phyloP scores from a whole-genome alignment of 2,888 invertebrate species.

The Sinopyrophorus schimmeli region DNA sequence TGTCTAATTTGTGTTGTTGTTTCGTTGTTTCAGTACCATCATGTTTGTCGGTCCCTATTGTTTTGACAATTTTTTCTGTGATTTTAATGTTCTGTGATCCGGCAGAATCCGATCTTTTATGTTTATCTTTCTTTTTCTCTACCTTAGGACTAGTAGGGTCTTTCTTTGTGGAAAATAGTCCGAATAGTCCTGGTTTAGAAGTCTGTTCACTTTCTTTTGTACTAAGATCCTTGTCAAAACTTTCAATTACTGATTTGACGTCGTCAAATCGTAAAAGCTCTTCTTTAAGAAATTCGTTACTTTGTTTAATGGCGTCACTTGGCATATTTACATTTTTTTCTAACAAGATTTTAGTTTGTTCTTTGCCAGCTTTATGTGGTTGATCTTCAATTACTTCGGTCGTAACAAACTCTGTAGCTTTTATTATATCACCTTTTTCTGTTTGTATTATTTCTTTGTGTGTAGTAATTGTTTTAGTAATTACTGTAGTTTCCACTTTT shows the following conservation, averaged over 20 bases:
- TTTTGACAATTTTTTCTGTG: conserved; percentile 27
- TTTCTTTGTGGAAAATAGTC: conserved; percentile 21
- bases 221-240: too few relatives aligned
- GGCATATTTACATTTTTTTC: too few relatives aligned
- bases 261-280: conserved; percentile 27
- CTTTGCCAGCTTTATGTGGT: too few relatives aligned
- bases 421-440: too few relatives aligned
- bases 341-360: too few relatives aligned
- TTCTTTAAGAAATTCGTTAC: conserved; percentile 14
- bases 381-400: too few relatives aligned
- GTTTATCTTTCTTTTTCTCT: conserved; percentile 16
- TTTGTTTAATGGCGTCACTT: too few relatives aligned
- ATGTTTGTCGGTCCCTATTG: conserved; percentile 13
- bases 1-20: too few relatives aligned
- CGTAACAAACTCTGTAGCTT: too few relatives aligned
- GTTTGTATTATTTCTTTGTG: too few relatives aligned
- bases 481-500: neutral
- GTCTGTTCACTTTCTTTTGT: conserved; percentile 3
- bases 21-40: neutral
- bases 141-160: conserved; percentile 15
- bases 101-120: conserved; percentile 5
- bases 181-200: conserved; percentile 18
- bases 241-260: conserved; percentile 15
- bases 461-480: neutral
- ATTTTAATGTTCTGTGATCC: conserved; percentile 16